Base-by-base conservation (phyloP, 1,140 invertebrate species). In the Varroa destructor region DNA sequence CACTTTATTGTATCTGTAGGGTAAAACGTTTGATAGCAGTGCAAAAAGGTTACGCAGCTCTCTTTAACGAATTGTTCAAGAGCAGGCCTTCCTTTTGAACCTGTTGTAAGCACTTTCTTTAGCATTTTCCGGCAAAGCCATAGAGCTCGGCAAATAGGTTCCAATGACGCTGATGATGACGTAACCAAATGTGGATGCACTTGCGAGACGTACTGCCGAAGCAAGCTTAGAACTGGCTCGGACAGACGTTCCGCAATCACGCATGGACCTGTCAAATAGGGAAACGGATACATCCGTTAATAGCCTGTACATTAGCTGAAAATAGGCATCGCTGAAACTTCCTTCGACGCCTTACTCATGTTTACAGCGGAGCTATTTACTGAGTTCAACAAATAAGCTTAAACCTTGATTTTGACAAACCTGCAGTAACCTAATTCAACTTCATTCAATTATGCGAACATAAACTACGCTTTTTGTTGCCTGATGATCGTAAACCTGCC, bases 1-100 rank as follows among this genome's bases (percentile, higher is more conserved):
- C 93, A 96, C 78, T 96, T 96, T 36, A 96, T 81, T 72, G 86
- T 87, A 0, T 89, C 88, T 0, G 91, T 96, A 0, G 94, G 93
- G 81, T 94, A 97, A 81, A 97, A 97, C 0, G 91, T 91, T 80
- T 96, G 91, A 77, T 93, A 97, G 79, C 93, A 95, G 1, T 87
- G 82, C 1, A 91, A 88, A 78, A 95, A 93, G 8, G 91, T 93
- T 71, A 86, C 84, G 76, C 95, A 90, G 76, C 90, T 92, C 77
- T 96, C 92, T 43, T 90, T 87, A 12, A 97, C 80, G 72, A 97
- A 56, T 43, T 54, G 61, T 8, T 46, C 40, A 8, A 67, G 61
- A 8, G 61, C 61, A 46, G 61, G 61, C 36, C 40, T 40, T 5
- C 37, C 10, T 5, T 67, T 67, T 12, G 61, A 40, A 5, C 40